Evolutionary conservation across 1,140 invertebrate genomes (phyloP), one percentile per base, ranked within the genome.

Genomic region (Hypsibius dujardini): DNA sequence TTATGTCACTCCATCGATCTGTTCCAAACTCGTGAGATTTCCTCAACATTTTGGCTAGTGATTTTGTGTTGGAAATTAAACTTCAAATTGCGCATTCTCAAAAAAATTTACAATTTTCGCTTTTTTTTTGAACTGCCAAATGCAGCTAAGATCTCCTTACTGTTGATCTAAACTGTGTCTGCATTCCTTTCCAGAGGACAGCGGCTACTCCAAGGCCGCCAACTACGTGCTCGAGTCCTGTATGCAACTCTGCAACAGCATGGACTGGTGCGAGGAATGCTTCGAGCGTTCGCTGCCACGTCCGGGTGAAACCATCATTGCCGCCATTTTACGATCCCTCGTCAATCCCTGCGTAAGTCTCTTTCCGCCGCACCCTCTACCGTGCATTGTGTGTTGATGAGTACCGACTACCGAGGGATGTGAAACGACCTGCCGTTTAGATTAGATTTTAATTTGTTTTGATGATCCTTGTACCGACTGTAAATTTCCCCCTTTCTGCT

Each of bases 211-310:
- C 3, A 12, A 42, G 7, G 42, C 42, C 3, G 62, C 62, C 12
- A 45, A 15, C 12, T 67, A 15, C 62, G 45, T 67, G 3, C 12
- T 67, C 12, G 42, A 42, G 7, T 15, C 62, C 45, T 67, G 62
- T 42, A 42, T 15, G 62, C 62, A 67, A 42, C 62, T 67, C 3
- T 67, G 62, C 42, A 42, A 42, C 42, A 67, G 62, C 62, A 67
- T 67, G 62, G 62, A 67, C 7, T 67, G 62, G 62, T 67, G 62
- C 42, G 62, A 67, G 12, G 12, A 15, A 45, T 67, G 62, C 42
- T 67, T 67, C 62, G 62, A 67, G 45, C 62, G 62, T 7, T 12
- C 12, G 3, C 42, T 15, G 12, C 62, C 62, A 42, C 12, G 12
- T 7, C 3, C 7, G 7, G n/a, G n/a, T 12, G 50, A 56, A 56